Evolutionary conservation across 2,113 vertebrate species (phyloP).

Genomic region (Coturnix japonica): DNA sequence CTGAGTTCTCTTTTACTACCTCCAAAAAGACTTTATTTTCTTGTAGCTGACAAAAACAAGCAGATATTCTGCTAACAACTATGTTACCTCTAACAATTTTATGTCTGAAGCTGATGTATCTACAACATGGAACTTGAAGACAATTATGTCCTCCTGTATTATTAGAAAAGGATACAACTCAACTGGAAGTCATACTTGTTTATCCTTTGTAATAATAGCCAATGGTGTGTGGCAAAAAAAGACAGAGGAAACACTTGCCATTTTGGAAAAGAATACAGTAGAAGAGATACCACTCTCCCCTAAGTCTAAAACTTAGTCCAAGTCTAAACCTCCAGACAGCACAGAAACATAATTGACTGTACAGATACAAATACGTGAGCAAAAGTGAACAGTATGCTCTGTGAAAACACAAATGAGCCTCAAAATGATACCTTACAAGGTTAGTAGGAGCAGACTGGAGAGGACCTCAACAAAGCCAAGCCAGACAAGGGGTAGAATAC

Average conservation of each 20-base stretch:
- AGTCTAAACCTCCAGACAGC: neutral
- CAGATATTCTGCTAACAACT: neutral
- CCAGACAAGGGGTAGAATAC: neutral
- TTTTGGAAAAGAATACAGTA: neutral
- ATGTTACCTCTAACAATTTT: neutral
- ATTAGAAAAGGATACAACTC: neutral
- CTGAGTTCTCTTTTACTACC: neutral
- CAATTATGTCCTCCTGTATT: neutral
- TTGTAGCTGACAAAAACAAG: neutral
- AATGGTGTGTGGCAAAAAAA: neutral
- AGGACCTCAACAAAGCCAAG: neutral
- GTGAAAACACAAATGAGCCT: neutral
- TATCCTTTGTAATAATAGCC: neutral
- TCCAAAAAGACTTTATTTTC: neutral
- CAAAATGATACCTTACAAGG: neutral
- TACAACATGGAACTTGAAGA: neutral
- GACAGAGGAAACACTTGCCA: rapidly evolving
- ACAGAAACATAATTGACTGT: neutral
- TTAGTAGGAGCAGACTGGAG: rapidly evolving
- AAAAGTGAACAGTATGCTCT: neutral
- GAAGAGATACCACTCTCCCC: neutral
- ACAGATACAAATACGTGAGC: neutral
- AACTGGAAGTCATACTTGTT: neutral
- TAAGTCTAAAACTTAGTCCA: neutral
- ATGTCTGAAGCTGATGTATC: neutral